Conservation (phyloP, 1,140 invertebrate genomes). For the Metaphire vulgaris region DNA sequence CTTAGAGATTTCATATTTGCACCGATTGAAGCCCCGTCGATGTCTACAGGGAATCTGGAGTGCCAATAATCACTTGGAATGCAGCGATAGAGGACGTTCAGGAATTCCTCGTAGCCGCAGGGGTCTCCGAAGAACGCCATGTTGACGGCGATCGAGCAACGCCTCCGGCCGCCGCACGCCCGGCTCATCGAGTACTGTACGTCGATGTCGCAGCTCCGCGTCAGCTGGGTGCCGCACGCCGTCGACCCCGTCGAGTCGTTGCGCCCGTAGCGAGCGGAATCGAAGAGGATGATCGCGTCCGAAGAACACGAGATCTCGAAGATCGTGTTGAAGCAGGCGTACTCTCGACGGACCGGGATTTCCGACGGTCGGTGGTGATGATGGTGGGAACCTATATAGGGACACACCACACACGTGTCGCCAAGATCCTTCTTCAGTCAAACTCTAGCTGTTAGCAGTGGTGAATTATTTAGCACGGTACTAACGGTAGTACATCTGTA, state of each 20-base stretch:
- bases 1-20: too few species aligned
- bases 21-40: too few species aligned
- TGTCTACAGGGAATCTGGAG: too few species aligned
- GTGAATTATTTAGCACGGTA: too few species aligned
- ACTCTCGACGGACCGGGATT: not conserved
- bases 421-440: too few species aligned
- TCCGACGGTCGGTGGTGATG: not conserved
- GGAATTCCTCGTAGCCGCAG: slow-evolving; percentile 29
- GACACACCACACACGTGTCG: too few species aligned
- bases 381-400: too few species aligned
- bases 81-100: slow-evolving; percentile 25
- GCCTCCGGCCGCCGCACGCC: slow-evolving; percentile 24
- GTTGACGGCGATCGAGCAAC: slow-evolving; percentile 22
- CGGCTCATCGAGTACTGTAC: slow-evolving; percentile 30
- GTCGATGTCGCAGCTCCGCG: slow-evolving; percentile 28
- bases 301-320: not conserved
- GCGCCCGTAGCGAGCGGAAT: slow-evolving; percentile 26
- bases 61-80: slow-evolving; percentile 24
- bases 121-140: slow-evolving; percentile 28
- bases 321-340: slow-evolving; percentile 1
- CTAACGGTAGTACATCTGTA: too few species aligned
- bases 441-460: too few species aligned
- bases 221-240: slow-evolving; percentile 13
- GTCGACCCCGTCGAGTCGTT: slow-evolving; percentile 25
- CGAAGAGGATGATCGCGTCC: slow-evolving; percentile 15